Base-by-base conservation (phyloP, 2,113 vertebrate species). In the Nerophis lumbriciformis region DNA sequence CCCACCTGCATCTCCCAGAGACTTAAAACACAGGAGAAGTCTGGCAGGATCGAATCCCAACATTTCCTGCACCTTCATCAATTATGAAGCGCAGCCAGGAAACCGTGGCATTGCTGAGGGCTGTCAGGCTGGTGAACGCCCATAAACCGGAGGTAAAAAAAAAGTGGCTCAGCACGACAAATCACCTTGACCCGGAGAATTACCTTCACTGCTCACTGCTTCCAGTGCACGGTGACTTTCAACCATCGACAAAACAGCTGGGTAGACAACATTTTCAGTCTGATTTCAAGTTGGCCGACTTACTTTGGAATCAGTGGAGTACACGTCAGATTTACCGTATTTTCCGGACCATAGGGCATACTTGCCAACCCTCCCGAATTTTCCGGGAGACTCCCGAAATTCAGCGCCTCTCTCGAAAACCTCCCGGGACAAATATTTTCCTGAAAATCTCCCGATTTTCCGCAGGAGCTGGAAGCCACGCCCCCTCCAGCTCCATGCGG, bases 51-150 rank as follows among this genome's bases (percentile, higher is more conserved):
- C 77, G 77, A 73, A 82, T 78, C 81, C 78, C 75, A 4, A 63
- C 63, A 71, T 78, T 79, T 63, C 63, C 69, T 44, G 45, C 53
- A 61, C 80, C 66, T 53, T 78, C 81, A 87, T 88, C 67, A 86
- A 81, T 86, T 79, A 85, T 87, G 68, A 74, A 86, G 87, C 8
- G 39, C 45, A 69, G 78, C 72, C 83, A 78, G 81, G 75, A 83
- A 86, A 77, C 73, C 48, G 75, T 54, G 56, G 78, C 60, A 48
- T 69, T 59, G 59, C 77, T 66, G 68, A 68, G 60, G 73, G 73
- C 78, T 87, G 79, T 81, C 85, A 66, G 68, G 48, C 47, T 55
- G 28, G 58, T 59, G 62, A 78, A 67, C 66, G 56, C 42, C 64
- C 50, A 45, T 52, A 71, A 59, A 63, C 51, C 52, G 0, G 16